phyloP scores from a whole-genome alignment of 2,888 invertebrate genomes.

The Synanthedon andrenaeformis region DNA sequence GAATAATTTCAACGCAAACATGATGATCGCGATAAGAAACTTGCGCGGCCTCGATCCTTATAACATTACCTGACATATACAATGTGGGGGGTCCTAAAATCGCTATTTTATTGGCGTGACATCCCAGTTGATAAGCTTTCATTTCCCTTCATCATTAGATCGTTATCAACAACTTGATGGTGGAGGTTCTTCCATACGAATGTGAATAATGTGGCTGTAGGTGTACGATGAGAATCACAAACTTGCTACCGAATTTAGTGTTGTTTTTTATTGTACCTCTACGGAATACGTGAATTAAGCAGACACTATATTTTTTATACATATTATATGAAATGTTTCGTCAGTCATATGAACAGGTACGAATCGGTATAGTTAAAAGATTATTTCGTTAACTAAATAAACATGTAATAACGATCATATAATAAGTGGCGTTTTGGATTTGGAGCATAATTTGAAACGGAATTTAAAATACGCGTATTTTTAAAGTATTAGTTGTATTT shows the following conservation, averaged over 20 bases:
- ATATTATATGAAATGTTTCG: too few species aligned
- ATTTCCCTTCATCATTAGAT: conserved; percentile 25
- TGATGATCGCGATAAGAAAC: not conserved
- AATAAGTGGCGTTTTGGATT: too few species aligned
- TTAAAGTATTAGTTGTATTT: too few species aligned
- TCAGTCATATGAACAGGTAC: too few species aligned
- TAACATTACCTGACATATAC: conserved; percentile 7
- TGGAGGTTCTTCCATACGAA: conserved; percentile 4
- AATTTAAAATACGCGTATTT: too few species aligned
- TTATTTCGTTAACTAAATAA: too few species aligned
- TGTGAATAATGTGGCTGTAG: conserved; percentile 3
- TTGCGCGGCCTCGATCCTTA: conserved; percentile 6
- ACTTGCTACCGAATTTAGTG: not conserved
- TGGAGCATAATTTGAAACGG: too few species aligned
- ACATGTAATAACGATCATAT: too few species aligned
- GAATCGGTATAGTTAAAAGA: too few species aligned
- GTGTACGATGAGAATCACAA: conserved; percentile 2
- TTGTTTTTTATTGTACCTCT: too few species aligned
- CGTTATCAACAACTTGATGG: conserved; percentile 20
- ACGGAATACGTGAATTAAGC: too few species aligned
- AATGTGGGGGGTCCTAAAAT: conserved; percentile 35
- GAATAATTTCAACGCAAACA: conserved; percentile 15
- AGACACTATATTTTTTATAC: too few species aligned
- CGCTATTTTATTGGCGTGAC: conserved; percentile 28
- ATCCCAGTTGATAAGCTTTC: conserved; percentile 22